Evolutionary conservation across 2,113 vertebrate genomes (phyloP).

Genomic region (Clarias macrocephalus): DNA sequence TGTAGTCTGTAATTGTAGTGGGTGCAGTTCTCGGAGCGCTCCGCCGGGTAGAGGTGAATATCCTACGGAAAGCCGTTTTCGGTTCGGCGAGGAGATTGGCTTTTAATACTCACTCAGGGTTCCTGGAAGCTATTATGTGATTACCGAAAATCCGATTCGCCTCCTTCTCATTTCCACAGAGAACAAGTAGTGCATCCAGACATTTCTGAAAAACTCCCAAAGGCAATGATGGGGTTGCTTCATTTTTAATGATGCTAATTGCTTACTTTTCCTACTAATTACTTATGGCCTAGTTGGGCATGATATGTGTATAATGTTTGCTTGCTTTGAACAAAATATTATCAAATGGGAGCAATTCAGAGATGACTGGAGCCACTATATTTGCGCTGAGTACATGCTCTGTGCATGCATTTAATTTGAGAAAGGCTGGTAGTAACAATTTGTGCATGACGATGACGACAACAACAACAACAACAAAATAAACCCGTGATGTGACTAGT

Average conservation of each 20-base stretch:
- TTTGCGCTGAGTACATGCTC: background rate
- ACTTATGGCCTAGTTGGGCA: slow-evolving; percentile 7
- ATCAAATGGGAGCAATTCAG: background rate
- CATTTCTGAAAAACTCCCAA: background rate
- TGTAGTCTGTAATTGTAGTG: background rate
- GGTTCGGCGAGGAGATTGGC: slow-evolving; percentile 5
- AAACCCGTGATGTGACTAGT: background rate
- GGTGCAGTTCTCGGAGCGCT: background rate
- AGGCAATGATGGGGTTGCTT: slow-evolving; percentile 14
- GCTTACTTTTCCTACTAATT: background rate
- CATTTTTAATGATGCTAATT: slow-evolving; percentile 22
- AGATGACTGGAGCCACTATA: background rate
- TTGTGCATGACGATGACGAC: background rate
- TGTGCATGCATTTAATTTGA: background rate
- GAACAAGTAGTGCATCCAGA: background rate
- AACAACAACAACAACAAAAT: background rate
- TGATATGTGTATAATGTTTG: background rate
- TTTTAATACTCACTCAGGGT: slow-evolving; percentile 32
- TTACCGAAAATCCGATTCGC: slow-evolving; percentile 21
- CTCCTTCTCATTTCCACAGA: slow-evolving; percentile 13
- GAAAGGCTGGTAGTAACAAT: background rate
- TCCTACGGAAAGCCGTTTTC: background rate
- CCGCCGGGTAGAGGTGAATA: background rate
- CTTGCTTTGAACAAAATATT: background rate
- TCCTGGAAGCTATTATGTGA: slow-evolving; percentile 16